Evolutionary conservation across 1,140 invertebrate genomes (phyloP), one percentile per base, ranked within the genome.

Genomic region (Drosophila ananassae): DNA sequence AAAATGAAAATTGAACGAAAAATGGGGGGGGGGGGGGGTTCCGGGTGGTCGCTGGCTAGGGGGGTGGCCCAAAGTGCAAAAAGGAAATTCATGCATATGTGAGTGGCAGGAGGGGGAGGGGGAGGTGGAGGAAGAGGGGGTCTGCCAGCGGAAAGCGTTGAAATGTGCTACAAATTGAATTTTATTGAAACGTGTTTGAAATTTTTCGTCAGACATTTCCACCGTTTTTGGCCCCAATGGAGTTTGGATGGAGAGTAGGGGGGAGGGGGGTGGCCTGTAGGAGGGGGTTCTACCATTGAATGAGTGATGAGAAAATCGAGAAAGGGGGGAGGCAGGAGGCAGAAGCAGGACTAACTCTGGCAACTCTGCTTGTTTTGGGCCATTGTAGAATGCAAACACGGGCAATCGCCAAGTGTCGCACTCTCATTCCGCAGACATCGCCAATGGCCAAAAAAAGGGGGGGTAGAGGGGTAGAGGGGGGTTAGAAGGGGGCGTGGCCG

Each of bases 161-260:
- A 87, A 87, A 87, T 87, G 82, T 87, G 82, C 82, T 87, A 87
- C 83, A 87, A 87, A 87, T 87, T 87, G 82, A 87, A 87, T 87
- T 87, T 89, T 89, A 87, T 87, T 89, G 82, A 89, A 87, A 87
- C 82, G 82, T 87, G 82, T 87, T 87, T 87, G 82, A 89, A 87
- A 89, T 89, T 87, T 89, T 83, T 82, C 72, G 59, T 73, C 83
- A 66, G 79, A 73, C 75, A 77, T 68, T 73, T 72, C 55, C 57
- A 62, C 59, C 56, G 48, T 59, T 64, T 64, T 48, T 32, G 28
- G 34, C 34, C 64, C 50, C 41, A 53, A 54, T 25, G 51, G 61
- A 47, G 44, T 47, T 47, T n/a, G n/a, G n/a, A n/a, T n/a, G n/a
- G 21, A 2, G 44, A 22, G 6, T 24, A 8, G 44, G 55, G 3